Evolutionary conservation across 2,797 vertebrate species (phyloP), one percentile per base, ranked within the genome.

Genomic region (Pipistrellus kuhlii): DNA sequence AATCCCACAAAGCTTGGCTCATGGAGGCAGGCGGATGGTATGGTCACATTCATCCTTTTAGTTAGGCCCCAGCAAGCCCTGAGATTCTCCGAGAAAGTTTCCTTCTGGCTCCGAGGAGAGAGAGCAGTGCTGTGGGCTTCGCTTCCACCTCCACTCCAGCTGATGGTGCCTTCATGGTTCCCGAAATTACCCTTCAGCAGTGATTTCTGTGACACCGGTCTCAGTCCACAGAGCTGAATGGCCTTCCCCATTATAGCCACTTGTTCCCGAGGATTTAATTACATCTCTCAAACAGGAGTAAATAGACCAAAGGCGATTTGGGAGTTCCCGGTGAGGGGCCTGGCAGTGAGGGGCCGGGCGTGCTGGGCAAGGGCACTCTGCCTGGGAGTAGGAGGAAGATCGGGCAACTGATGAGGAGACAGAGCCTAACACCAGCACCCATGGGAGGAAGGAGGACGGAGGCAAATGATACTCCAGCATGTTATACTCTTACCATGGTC

Each of bases 171-270:
- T 95, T 90, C 71, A 57, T 90, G 95, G 94, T 97, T 97, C 95
- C 94, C 95, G 83, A 97, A 98, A 87, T 95, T 92, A 96, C 95
- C 88, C 80, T 95, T 96, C 96, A 94, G 85, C 95, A 75, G 93
- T 97, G 89, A 96, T 95, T 97, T 97, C 93, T 92, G 78, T 95
- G 96, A 96, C 96, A 96, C 97, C 93, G 91, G 30, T 95, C 38
- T 95, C 91, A 94, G 86, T 77, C 93, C 97, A 94, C 93, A 95
- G 95, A 97, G 91, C 80, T 78, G 73, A 97, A 93, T 48, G 94
- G 86, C 91, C 90, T 97, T 95, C 80, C 97, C 96, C 95, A 97
- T 96, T 88, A 89, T 71, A 95, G 55, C 76, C 20, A 27, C 71
- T 94, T 64, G 53, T 81, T 76, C 88, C 41, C n/a, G 73, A 94